A percentile compares a stretch with the other conserved stretches of the same genome.
These are phyloP conservation scores for Calidris pugnax DNA, from an alignment of 2,113 vertebrate species.

Conservation along the genomic window DNA sequence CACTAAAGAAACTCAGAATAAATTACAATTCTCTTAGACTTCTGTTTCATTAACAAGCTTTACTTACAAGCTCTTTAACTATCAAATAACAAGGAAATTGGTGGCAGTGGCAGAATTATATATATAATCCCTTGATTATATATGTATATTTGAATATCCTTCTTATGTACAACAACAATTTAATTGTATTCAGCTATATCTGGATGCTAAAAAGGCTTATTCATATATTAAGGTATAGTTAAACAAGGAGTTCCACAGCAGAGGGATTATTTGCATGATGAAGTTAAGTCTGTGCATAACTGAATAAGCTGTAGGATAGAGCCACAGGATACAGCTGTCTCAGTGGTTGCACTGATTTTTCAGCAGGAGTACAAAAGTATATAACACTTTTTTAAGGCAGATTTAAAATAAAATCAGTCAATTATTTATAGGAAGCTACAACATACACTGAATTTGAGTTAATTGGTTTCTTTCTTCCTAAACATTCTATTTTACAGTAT, in stretches of 20 bases:
- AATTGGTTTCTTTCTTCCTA: not conserved
- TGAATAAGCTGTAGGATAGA: not conserved
- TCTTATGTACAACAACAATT: not conserved
- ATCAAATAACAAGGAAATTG: not conserved
- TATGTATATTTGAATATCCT: not conserved
- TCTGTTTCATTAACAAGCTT: not conserved
- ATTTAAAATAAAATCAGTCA: not conserved
- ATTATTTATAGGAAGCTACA: not conserved
- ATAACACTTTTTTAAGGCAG: not conserved
- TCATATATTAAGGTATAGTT: not conserved
- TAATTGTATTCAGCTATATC: not conserved
- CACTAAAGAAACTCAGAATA: not conserved
- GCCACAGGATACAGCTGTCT: not conserved
- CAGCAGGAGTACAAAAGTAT: not conserved
- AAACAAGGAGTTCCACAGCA: not conserved
- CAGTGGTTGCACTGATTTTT: not conserved
- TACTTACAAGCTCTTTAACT: not conserved
- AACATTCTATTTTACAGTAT: not conserved
- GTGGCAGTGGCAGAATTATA: not conserved
- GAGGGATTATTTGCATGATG: not conserved
- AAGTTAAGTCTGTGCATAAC: not conserved
- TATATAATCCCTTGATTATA: not conserved
- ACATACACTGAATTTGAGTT: not conserved
- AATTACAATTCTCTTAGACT: not conserved
- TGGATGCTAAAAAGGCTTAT: not conserved